Base-by-base conservation (phyloP, 2,888 invertebrate species). In the Nomada ruficornis region DNA sequence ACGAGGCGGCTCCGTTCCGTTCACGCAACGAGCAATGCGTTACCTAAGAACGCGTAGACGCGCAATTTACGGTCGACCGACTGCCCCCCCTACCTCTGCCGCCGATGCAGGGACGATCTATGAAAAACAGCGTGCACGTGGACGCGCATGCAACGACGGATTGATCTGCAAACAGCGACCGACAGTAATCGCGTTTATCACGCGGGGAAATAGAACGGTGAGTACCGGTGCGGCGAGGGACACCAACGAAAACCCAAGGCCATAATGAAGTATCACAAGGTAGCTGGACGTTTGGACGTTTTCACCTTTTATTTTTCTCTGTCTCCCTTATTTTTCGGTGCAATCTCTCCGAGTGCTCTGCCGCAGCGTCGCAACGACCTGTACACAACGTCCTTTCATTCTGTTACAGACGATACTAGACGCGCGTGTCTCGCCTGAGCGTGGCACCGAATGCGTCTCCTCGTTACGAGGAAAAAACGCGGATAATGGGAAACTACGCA, bases 41-140 rank as follows among this genome's bases (percentile, higher is more conserved):
- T 90, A 90, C 89, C 88, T 88, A 89, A 89, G 88, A 89, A 89
- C 85, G 86, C 87, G 75, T 82, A 73, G 79, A 82, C 79, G 85
- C 73, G 86, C 80, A 84, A 87, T 87, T 84, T 86, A 36, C 82
- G 82, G 70, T 67, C 78, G 42, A 42, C 52, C 68, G 42, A 26
- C 52, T 55, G 20, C 20, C 55, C 11, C 55, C 47, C 15, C 23
- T 29, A 13, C 64, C 60, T 18, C 67, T 47, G 59, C 54, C 63
- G 13, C 71, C 54, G 42, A 62, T 47, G 74, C 72, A 70, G 55
- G 71, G 62, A 81, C 64, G 83, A 75, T 80, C 68, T 83, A 82
- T 69, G 76, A 78, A 78, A 77, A 81, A 80, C 74, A 78, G 83
- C 80, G 69, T 62, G 80, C 80, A 88, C 88, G 77, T 84, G 82